These are phyloP conservation scores for Copsychus sechellarum DNA, from an alignment of 2,113 vertebrate species.

Conservation along the genomic window DNA sequence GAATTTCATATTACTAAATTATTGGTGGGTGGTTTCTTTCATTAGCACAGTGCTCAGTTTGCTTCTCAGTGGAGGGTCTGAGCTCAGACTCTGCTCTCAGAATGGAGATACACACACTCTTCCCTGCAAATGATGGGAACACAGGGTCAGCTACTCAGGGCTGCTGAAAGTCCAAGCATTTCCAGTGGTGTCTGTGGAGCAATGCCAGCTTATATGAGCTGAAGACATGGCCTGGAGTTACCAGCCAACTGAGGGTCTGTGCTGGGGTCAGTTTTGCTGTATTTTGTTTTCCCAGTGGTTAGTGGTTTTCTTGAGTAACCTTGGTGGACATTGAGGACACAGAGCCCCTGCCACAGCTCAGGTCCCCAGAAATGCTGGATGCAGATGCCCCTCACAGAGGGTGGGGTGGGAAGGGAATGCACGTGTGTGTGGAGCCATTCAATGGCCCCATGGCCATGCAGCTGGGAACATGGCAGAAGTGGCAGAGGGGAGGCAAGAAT, in stretches of 20 bases:
- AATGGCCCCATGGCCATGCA: background rate
- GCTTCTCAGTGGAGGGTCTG: background rate
- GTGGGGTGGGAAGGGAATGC: background rate
- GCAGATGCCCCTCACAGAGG: background rate
- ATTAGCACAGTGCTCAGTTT: background rate
- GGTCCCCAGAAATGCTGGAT: background rate
- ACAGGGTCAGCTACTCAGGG: background rate
- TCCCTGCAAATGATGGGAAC: background rate
- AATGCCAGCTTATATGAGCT: background rate
- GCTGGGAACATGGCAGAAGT: background rate
- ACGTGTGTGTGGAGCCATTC: fast-evolving
- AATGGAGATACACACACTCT: background rate
- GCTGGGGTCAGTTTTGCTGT: background rate
- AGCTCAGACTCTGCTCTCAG: background rate
- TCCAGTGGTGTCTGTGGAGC: background rate
- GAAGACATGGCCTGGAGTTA: background rate
- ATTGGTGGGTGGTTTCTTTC: background rate
- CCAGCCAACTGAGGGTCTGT: background rate
- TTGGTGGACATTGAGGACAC: background rate
- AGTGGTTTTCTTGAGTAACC: background rate
- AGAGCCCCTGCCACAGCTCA: background rate
- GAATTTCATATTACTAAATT: background rate
- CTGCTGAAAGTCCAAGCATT: background rate
- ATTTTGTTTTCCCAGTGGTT: background rate
- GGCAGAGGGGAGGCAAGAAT: background rate